A percentile compares a stretch with the other conserved stretches of the same genome.
Conservation (phyloP, 2,888 invertebrate species). For the Philonicus albiceps region DNA sequence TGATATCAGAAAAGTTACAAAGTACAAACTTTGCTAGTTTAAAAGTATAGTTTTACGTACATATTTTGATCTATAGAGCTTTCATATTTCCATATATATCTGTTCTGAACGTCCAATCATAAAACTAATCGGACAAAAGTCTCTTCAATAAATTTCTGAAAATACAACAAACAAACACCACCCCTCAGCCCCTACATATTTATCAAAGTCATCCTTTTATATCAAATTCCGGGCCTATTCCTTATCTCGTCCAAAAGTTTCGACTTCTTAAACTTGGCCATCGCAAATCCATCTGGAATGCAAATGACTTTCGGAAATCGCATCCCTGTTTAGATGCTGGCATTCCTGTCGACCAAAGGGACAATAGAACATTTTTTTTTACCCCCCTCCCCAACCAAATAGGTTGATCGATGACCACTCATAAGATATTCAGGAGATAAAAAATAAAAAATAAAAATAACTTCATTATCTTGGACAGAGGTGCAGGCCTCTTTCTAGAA, state of each 20-base stretch:
- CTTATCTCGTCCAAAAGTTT: neutral
- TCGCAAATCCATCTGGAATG: neutral
- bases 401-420: neutral
- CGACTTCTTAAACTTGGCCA: neutral
- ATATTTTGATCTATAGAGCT: neutral
- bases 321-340: neutral
- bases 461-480: neutral
- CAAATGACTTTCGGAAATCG: neutral
- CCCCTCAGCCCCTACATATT: neutral
- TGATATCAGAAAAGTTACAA: too few species aligned
- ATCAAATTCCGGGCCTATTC: neutral
- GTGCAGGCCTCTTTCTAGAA: neutral
- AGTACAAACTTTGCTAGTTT: too few species aligned
- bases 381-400: too few species aligned
- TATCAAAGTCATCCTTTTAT: neutral
- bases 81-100: neutral
- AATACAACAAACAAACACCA: neutral
- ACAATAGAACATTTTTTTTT: neutral
- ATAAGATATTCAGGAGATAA: neutral
- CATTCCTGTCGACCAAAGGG: neutral
- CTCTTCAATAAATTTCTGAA: neutral
- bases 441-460: neutral
- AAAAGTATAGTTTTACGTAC: too few species aligned
- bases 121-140: neutral
- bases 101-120: neutral